Conservation (phyloP, 2,888 invertebrate genomes). For the Hydroisotoma schaefferi region DNA sequence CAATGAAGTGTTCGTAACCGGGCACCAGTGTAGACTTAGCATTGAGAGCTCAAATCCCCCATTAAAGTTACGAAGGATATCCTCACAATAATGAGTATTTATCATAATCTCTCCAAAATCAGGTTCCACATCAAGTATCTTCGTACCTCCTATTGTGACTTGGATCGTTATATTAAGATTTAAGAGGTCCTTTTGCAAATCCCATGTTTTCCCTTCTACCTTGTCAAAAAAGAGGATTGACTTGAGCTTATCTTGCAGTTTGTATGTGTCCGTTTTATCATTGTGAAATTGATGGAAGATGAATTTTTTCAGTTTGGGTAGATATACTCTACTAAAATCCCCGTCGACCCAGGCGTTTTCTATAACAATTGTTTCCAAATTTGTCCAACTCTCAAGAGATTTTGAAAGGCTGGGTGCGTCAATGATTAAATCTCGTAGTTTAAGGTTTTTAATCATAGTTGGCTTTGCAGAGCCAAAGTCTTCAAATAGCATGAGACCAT, state of each 20-base stretch:
- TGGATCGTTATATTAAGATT: slow-evolving; percentile 16
- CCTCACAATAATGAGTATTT: slow-evolving; percentile 20
- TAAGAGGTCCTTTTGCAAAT: slow-evolving; percentile 15
- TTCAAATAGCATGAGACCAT: slow-evolving; percentile 19
- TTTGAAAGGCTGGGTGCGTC: slow-evolving; percentile 11
- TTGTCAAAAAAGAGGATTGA: slow-evolving; percentile 23
- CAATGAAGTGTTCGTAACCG: background rate
- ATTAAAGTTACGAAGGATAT: slow-evolving; percentile 12
- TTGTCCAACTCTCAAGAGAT: slow-evolving; percentile 13
- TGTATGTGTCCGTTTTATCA: slow-evolving; percentile 18
- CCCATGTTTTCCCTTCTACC: slow-evolving; percentile 9
- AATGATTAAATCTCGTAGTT: slow-evolving; percentile 15
- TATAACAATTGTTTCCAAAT: slow-evolving; percentile 16
- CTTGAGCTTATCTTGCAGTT: slow-evolving; percentile 10
- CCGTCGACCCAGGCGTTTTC: slow-evolving; percentile 23
- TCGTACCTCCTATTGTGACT: slow-evolving; percentile 17
- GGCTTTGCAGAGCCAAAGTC: slow-evolving; percentile 8
- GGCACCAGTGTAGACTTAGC: slow-evolving; percentile 13
- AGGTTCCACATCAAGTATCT: slow-evolving; percentile 17
- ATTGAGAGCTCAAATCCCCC: slow-evolving; percentile 5
- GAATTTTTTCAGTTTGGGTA: slow-evolving; percentile 18
- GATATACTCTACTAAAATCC: slow-evolving; percentile 16
- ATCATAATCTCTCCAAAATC: slow-evolving; percentile 15
- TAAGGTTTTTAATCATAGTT: slow-evolving; percentile 1
- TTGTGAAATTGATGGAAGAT: slow-evolving; percentile 20